A percentile compares a stretch with the other conserved stretches of the same genome.
Conservation (phyloP, 2,113 vertebrate genomes). For the Pseudorectes ferrugineus region DNA sequence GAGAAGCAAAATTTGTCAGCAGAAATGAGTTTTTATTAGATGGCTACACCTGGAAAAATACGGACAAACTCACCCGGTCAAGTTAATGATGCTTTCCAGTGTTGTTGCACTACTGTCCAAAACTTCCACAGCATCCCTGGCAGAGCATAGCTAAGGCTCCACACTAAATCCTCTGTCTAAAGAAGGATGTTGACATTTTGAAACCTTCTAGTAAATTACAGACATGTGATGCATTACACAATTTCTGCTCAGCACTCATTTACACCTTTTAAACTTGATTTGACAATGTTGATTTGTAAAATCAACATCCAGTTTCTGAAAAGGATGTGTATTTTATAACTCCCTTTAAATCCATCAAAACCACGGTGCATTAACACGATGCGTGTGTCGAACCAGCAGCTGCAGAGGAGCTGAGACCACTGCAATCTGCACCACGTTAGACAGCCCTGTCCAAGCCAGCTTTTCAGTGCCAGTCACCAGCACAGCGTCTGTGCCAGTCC, state of each 20-base stretch:
- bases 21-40: not conserved
- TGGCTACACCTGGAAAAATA: not conserved
- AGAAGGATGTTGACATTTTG: not conserved
- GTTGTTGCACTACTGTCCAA: not conserved
- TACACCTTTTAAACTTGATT: not conserved
- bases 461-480: not conserved
- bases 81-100: not conserved
- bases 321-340: not conserved
- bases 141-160: not conserved
- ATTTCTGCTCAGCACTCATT: not conserved
- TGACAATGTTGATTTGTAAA: not conserved
- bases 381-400: not conserved
- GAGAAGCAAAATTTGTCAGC: not conserved
- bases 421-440: rapidly evolving
- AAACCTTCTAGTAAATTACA: not conserved
- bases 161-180: not conserved
- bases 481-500: not conserved
- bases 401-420: not conserved
- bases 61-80: not conserved
- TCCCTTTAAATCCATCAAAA: not conserved
- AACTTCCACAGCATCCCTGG: not conserved
- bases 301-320: not conserved
- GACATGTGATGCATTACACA: not conserved
- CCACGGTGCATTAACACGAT: not conserved
- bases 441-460: too few species aligned